These are phyloP conservation scores for Anser brachyrhynchus DNA, from an alignment of 2,113 vertebrate species.

Conservation along the genomic window DNA sequence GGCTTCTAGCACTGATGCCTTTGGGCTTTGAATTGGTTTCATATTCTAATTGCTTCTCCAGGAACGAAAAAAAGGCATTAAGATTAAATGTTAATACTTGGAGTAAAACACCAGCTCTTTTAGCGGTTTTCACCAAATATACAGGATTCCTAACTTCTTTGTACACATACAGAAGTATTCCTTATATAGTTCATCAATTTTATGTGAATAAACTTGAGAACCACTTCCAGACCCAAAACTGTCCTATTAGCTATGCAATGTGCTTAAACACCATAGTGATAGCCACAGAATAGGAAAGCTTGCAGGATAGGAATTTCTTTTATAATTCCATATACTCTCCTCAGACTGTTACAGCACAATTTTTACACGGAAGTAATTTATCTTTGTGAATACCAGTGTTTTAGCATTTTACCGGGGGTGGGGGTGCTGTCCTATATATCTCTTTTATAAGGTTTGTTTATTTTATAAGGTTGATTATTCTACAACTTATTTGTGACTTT, in stretches of 20 bases:
- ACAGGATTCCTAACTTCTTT: not conserved
- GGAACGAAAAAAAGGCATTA: not conserved
- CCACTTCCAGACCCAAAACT: not conserved
- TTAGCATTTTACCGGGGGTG: not conserved
- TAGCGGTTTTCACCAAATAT: not conserved
- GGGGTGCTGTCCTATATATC: not conserved
- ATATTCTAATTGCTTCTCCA: not conserved
- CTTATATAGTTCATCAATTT: not conserved
- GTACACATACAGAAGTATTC: not conserved
- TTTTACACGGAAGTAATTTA: not conserved
- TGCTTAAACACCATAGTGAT: not conserved
- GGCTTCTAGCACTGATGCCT: not conserved
- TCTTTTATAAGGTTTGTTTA: not conserved
- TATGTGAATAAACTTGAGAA: not conserved
- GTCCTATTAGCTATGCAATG: not conserved
- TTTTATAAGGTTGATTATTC: not conserved
- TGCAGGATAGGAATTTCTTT: not conserved
- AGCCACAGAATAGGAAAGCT: not conserved
- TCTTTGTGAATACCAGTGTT: not conserved
- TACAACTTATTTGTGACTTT: not conserved
- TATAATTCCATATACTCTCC: not conserved
- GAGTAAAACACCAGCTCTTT: not conserved
- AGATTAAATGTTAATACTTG: not conserved
- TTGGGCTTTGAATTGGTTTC: not conserved
- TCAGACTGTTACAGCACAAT: not conserved